Percentiles rank a stretch among this genome's conserved stretches.
Conservation (phyloP, 2,888 invertebrate species). For the Eupithecia dodoneata region DNA sequence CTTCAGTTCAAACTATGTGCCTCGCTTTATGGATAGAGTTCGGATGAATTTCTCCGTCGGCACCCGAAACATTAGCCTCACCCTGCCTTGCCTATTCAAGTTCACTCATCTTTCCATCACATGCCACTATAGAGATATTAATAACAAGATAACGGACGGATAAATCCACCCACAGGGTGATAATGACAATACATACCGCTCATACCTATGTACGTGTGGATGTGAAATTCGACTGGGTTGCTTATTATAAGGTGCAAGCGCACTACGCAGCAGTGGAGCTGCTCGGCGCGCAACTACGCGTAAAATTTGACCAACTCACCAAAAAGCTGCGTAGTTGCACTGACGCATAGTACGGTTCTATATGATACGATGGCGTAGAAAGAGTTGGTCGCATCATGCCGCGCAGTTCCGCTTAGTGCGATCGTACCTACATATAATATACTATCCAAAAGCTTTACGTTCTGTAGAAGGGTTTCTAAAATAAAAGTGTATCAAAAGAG, state of each 20-base stretch:
- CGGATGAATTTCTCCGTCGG: neutral
- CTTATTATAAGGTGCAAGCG: too few relatives aligned
- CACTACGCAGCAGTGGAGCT: too few relatives aligned
- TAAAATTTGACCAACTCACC: too few relatives aligned
- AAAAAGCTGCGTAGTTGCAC: too few relatives aligned
- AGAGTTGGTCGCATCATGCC: too few relatives aligned
- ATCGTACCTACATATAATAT: neutral
- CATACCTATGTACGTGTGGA: too few relatives aligned
- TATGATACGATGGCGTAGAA: too few relatives aligned
- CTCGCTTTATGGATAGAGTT: neutral
- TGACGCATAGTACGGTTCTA: too few relatives aligned
- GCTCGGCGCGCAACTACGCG: too few relatives aligned
- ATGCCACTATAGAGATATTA: constrained; percentile 30
- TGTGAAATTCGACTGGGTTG: neutral
- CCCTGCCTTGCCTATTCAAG: constrained; percentile 23
- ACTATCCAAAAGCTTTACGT: too few relatives aligned
- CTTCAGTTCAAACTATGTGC: neutral
- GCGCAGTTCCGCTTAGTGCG: too few relatives aligned
- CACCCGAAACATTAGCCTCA: neutral
- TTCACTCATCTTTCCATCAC: constrained; percentile 22
- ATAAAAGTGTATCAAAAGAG: neutral
- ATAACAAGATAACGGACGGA: constrained; percentile 36
- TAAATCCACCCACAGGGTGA: constrained; percentile 29
- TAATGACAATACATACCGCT: constrained; percentile 29
- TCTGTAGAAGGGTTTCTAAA: neutral